phyloP scores from a whole-genome alignment of 2,888 invertebrate species.

The Strigamia maritima region DNA sequence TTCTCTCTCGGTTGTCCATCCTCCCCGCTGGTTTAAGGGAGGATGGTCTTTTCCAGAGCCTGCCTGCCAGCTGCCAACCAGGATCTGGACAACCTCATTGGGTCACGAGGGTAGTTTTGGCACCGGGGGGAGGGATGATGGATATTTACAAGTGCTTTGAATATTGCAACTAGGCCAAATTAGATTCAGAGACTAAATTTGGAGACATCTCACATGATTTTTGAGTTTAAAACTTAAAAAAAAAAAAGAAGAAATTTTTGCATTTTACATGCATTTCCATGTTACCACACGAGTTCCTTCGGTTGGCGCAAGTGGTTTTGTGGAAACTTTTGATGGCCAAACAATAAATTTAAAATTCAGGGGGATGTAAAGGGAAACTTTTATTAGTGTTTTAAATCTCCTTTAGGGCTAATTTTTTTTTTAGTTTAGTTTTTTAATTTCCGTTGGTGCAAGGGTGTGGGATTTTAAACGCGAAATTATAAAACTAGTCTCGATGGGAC shows the following conservation, averaged over 20 bases:
- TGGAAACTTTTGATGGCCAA: too few species aligned
- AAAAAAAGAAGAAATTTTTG: too few species aligned
- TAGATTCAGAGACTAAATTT: neutral
- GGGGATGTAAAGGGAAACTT: neutral
- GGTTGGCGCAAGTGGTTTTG: too few species aligned
- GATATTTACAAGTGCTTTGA: neutral
- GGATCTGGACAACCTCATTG: conserved; percentile 29
- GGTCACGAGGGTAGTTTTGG: neutral
- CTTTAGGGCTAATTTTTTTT: neutral
- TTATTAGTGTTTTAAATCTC: neutral
- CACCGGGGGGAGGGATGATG: neutral
- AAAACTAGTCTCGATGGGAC: conserved; percentile 13
- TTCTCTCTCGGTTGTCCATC: conserved; percentile 27
- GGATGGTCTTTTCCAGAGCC: conserved; percentile 30
- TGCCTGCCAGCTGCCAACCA: conserved; percentile 34
- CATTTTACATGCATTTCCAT: too few species aligned
- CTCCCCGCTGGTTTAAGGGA: conserved; percentile 25
- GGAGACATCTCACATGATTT: too few species aligned
- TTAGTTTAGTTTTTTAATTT: neutral
- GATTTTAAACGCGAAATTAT: neutral
- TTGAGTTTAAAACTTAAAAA: too few species aligned
- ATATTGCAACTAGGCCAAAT: neutral
- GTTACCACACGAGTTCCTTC: too few species aligned
- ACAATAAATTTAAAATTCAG: too few species aligned
- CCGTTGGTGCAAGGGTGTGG: conserved; percentile 4